A percentile compares a stretch with the other conserved stretches of the same genome.
Evolutionary conservation across 2,113 vertebrate genomes (phyloP).

Genomic region (Pseudonaja textilis): DNA sequence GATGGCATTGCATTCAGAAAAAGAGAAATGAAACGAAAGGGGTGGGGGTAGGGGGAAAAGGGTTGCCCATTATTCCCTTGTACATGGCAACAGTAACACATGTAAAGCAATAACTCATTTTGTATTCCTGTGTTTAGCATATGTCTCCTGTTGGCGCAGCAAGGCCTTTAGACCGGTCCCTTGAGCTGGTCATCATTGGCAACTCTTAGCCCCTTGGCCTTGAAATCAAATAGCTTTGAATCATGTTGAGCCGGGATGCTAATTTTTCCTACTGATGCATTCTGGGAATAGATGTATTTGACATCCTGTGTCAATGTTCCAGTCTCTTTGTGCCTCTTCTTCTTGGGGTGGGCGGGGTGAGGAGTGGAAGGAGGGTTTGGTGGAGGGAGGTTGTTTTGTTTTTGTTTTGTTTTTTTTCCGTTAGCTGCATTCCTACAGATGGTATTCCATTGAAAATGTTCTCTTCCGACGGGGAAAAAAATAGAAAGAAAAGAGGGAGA

Average conservation of each 20-base stretch:
- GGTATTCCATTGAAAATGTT: constrained; percentile 87
- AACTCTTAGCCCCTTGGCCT: constrained; percentile 81
- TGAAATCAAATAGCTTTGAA: constrained; percentile 91
- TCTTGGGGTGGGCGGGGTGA: constrained; percentile 26
- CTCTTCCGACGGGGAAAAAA: constrained; percentile 75
- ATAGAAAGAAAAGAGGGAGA: neutral
- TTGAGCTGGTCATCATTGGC: constrained; percentile 75
- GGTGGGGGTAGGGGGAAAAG: constrained; percentile 59
- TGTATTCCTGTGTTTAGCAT: constrained; percentile 84
- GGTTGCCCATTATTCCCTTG: constrained; percentile 79
- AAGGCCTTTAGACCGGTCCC: constrained; percentile 87
- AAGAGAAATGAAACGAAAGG: constrained; percentile 45
- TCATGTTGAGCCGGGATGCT: constrained; percentile 86
- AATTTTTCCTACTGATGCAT: constrained; percentile 92
- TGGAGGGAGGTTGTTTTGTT: constrained; percentile 18
- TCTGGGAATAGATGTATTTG: constrained; percentile 97
- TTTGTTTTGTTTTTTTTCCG: constrained; percentile 62
- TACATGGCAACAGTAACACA: constrained; percentile 81
- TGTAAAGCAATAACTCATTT: constrained; percentile 87
- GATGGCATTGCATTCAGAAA: constrained; percentile 73
- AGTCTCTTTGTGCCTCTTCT: constrained; percentile 86
- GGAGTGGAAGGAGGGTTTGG: neutral
- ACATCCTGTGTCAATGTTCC: constrained; percentile 90
- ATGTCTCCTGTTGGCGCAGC: constrained; percentile 85
- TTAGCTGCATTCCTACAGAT: constrained; percentile 87